Conservation (phyloP, 2,888 invertebrate genomes). For the Diarsia mendica region DNA sequence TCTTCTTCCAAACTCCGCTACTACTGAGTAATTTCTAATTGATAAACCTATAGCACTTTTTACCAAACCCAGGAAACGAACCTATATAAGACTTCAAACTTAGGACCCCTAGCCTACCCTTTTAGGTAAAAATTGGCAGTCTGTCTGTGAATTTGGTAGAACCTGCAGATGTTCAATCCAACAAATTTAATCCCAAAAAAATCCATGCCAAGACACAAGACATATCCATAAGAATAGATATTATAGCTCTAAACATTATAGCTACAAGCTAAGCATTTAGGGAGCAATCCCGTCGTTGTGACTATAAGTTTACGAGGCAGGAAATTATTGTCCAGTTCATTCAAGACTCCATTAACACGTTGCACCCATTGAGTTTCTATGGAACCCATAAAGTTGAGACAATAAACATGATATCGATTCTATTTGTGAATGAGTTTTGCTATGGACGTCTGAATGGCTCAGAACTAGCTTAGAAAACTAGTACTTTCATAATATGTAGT, state of each 20-base stretch:
- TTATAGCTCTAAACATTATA: neutral
- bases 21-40: no score
- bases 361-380: slow-evolving; percentile 54
- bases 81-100: no score
- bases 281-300: slow-evolving; percentile 33
- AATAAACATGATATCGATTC: slow-evolving; percentile 56
- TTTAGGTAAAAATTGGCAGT: no score
- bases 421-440: slow-evolving; percentile 40
- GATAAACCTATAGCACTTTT: no score
- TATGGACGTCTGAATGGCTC: slow-evolving; percentile 26
- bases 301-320: slow-evolving; percentile 44
- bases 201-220: neutral
- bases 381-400: slow-evolving; percentile 56
- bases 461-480: neutral
- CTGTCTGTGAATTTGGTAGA: no score
- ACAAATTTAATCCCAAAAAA: neutral
- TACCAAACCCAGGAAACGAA: no score
- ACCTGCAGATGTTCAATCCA: no score
- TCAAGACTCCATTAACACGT: slow-evolving; percentile 52
- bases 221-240: neutral
- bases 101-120: no score
- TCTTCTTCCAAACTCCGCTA: no score
- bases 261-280: slow-evolving; percentile 27
- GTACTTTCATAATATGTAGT: slow-evolving; percentile 9
- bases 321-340: slow-evolving; percentile 55